Evolutionary conservation across 53 echinoderm and acorn worm species (phyloP).

Genomic region (Holothuria scabra): DNA sequence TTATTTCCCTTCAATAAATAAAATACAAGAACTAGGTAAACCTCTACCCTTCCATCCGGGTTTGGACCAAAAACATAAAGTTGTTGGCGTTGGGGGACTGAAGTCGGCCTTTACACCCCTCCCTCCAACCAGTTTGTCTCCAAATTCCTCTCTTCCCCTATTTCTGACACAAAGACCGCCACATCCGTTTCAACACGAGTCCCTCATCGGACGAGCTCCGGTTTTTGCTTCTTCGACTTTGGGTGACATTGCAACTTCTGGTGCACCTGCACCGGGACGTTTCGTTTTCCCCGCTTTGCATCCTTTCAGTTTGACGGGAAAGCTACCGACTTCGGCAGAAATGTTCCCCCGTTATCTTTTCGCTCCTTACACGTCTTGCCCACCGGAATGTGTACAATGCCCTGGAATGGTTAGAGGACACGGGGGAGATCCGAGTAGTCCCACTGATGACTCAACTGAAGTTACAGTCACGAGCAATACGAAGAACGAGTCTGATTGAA

Average conservation of each 20-base stretch:
- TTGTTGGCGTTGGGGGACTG: conserved; percentile 70
- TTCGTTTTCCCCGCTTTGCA: conserved; percentile 95
- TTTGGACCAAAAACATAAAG: conserved; percentile 71
- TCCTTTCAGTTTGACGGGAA: conserved; percentile 83
- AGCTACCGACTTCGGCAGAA: conserved; percentile 79
- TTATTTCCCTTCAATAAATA: conserved; percentile 25
- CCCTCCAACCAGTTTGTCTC: conserved; percentile 84
- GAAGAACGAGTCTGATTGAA: conserved; percentile 42
- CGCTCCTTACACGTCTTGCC: conserved; percentile 92
- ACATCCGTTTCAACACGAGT: conserved; percentile 88
- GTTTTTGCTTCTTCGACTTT: conserved; percentile 82
- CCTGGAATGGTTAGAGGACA: conserved; percentile 57
- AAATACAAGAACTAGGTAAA: conserved; percentile 34
- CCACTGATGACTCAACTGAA: conserved; percentile 4
- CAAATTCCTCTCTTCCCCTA: conserved; percentile 69
- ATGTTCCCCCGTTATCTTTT: conserved; percentile 89
- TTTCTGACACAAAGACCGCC: conserved; percentile 91
- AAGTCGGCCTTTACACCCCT: conserved; percentile 98
- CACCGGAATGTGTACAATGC: conserved; percentile 89
- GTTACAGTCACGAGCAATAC: conserved; percentile 45
- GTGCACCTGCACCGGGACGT: conserved; percentile 61
- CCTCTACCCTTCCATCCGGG: conserved; percentile 73
- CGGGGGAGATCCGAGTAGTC: conserved; percentile 15
- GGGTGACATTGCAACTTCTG: conserved; percentile 68
- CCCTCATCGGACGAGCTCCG: conserved; percentile 86